These are phyloP conservation scores for Eupeodes luniger DNA, from an alignment of 2,888 invertebrate genomes.

Conservation along the genomic window DNA sequence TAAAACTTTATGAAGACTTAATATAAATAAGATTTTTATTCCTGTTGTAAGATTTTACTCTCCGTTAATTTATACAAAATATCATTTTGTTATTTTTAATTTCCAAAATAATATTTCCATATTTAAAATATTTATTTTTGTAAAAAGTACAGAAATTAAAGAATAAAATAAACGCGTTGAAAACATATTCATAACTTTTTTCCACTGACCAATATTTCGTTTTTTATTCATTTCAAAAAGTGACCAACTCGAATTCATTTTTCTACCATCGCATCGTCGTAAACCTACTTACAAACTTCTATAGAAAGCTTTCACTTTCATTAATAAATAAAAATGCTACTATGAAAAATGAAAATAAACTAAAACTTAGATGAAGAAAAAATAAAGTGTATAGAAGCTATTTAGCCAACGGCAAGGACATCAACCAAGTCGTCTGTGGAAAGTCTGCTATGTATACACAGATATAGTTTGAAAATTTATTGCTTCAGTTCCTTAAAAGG, in stretches of 20 bases:
- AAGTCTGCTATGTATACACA: too few relatives aligned
- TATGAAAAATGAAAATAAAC: not conserved
- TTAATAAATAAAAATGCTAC: constrained; percentile 17
- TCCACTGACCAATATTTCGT: not conserved
- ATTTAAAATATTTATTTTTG: too few relatives aligned
- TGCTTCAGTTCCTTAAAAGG: constrained; percentile 3
- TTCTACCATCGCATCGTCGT: too few relatives aligned
- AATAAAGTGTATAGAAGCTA: constrained; percentile 7
- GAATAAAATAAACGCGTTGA: not conserved
- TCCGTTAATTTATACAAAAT: too few relatives aligned
- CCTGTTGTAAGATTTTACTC: too few relatives aligned
- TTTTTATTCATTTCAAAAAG: too few relatives aligned
- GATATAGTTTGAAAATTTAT: constrained; percentile 20
- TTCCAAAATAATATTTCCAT: too few relatives aligned
- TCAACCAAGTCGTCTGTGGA: not conserved
- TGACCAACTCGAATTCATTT: not conserved
- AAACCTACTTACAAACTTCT: not conserved
- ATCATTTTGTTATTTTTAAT: too few relatives aligned
- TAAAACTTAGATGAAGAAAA: constrained; percentile 13
- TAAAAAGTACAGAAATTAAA: too few relatives aligned
- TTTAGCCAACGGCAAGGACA: constrained; percentile 25
- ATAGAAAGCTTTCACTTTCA: constrained; percentile 7
- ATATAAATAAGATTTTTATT: too few relatives aligned
- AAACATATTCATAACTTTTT: not conserved
- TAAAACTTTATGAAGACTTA: too few relatives aligned